Base-by-base conservation (phyloP, 2,888 invertebrate species). In the Trisateles emortualis region DNA sequence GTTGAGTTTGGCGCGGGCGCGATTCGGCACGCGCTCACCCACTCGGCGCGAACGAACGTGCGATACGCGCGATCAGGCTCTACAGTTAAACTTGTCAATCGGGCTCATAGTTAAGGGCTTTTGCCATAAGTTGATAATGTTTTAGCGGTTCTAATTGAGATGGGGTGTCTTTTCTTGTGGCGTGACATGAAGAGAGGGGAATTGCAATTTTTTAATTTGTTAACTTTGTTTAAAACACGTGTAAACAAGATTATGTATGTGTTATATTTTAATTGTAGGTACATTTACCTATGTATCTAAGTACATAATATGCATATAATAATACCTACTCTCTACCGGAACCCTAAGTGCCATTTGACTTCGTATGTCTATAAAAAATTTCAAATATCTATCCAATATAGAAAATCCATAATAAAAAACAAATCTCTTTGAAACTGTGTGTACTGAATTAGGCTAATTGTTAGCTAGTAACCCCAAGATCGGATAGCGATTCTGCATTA, bases 1-100 rank as follows among this genome's bases (percentile, higher is more conserved):
- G 48, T 67, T 64, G 68, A 73, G 70, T 64, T 52, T 44, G 59
- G 63, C 60, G 67, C 60, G 69, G 63, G 73, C 60, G 81, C 67
- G 85, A 86, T 86, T 84, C 78, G 84, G 86, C 87, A 86, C 87
- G 86, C 78, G 86, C 78, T 55, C 48, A 52, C 66, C 60, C 75
- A 60, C 77, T 78, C 58, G 44, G 54, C 48, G 53, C 40, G 39
- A 13, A 60, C 58, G 52, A 58, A 66, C 68, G 68, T 66, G 62
- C 65, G 66, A 74, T 68, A 66, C 64, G 75, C 72, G 76, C 74
- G 79, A 76, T 77, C 73, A 52, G 49, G 63, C 58, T 59, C 59
- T 47, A 63, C 64, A 69, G 59, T 69, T 57, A 48, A 52, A 52
- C 48, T 48, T 55, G 62, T 63, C 60, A 64, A 70, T 69, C 65